A percentile compares a stretch with the other conserved stretches of the same genome.
Conservation (phyloP, 2,797 vertebrate species). For the Toxotes lorentzi region DNA sequence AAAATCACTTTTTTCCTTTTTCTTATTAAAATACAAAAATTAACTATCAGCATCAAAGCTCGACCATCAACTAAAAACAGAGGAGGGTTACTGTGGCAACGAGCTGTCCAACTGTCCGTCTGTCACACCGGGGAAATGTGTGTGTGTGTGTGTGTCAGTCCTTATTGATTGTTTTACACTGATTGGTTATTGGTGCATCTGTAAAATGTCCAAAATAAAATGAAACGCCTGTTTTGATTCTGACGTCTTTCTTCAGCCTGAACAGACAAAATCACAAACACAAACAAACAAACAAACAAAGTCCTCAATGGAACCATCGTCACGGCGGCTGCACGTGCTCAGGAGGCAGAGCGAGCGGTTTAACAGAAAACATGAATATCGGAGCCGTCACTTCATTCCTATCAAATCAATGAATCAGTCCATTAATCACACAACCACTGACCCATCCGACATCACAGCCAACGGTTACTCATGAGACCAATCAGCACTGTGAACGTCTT, state of each 20-base stretch:
- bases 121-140: background rate
- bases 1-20: constrained; percentile 87
- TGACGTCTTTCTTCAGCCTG: no score
- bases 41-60: constrained; percentile 80
- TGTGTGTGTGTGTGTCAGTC: background rate
- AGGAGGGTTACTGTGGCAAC: constrained; percentile 79
- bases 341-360: background rate
- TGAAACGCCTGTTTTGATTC: background rate
- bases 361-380: no score
- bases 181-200: background rate
- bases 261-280: no score
- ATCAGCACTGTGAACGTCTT: no score
- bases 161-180: background rate
- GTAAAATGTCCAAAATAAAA: constrained; percentile 34
- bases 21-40: constrained; percentile 92
- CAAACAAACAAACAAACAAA: no score
- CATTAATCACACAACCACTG: no score
- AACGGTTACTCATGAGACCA: no score
- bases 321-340: background rate
- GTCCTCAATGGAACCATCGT: no score
- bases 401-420: no score
- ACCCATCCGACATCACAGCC: no score
- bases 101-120: constrained; percentile 44
- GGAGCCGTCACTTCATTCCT: no score
- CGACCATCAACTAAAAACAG: constrained; percentile 83